These are phyloP conservation scores for Epinephelus moara DNA, from an alignment of 2,113 vertebrate genomes.

Conservation along the genomic window DNA sequence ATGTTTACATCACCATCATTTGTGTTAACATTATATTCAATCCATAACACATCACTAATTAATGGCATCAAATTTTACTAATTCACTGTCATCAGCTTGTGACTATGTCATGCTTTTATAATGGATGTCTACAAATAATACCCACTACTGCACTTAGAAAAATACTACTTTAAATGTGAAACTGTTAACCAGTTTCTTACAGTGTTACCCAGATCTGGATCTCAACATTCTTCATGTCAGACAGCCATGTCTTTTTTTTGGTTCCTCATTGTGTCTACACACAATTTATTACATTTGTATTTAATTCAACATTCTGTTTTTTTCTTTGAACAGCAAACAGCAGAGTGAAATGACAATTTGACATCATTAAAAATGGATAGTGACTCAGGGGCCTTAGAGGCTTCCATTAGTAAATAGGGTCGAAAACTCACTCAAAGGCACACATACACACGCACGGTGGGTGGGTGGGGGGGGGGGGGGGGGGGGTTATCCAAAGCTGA, in stretches of 20 bases:
- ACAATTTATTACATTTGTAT: slow-evolving; percentile 60
- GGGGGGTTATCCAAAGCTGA: slow-evolving; percentile 83
- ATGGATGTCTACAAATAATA: not conserved
- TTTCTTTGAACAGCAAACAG: slow-evolving; percentile 74
- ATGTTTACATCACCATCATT: not conserved
- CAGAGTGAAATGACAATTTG: slow-evolving; percentile 79
- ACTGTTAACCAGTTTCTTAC: not conserved
- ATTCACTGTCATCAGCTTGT: not conserved
- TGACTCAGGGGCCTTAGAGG: slow-evolving; percentile 74
- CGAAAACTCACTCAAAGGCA: slow-evolving; percentile 74
- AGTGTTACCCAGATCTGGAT: slow-evolving; percentile 10
- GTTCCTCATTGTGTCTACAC: slow-evolving; percentile 51
- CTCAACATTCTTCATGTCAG: slow-evolving; percentile 5
- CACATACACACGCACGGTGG: slow-evolving; percentile 25
- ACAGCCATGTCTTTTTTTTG: slow-evolving; percentile 27
- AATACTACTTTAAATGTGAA: too few species aligned
- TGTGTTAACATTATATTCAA: not conserved
- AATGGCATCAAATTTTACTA: not conserved
- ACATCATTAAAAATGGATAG: slow-evolving; percentile 84
- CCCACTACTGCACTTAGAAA: not conserved
- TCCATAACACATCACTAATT: not conserved
- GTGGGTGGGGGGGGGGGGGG: slow-evolving; percentile 32
- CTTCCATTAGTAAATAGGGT: slow-evolving; percentile 85
- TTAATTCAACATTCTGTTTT: slow-evolving; percentile 51
- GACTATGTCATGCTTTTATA: not conserved